Conservation (phyloP, 2,113 vertebrate species). For the Sprattus sprattus region DNA sequence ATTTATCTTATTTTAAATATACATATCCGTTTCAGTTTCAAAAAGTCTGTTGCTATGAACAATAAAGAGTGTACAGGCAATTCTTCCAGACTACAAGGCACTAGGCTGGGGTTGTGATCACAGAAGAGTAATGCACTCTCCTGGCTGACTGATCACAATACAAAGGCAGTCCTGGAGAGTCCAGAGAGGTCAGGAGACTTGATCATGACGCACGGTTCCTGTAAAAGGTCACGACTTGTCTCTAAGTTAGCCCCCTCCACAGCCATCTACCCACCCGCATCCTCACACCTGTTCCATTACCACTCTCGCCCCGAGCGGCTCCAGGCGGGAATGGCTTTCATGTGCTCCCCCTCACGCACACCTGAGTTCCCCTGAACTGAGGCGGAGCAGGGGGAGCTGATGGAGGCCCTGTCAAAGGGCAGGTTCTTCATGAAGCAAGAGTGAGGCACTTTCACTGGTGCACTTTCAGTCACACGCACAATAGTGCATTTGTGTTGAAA, state of each 20-base stretch:
- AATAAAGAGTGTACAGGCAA: not conserved
- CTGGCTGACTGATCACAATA: not conserved
- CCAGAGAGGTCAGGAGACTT: conserved; percentile 25
- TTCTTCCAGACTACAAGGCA: not conserved
- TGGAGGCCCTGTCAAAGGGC: conserved; percentile 11
- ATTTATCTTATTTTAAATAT: too few species aligned
- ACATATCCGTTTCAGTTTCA: too few species aligned
- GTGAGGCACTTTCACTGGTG: not conserved
- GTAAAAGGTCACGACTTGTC: conserved; percentile 42
- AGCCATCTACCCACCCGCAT: conserved; percentile 16
- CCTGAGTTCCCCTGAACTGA: conserved; percentile 32
- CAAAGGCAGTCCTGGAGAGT: conserved; percentile 22
- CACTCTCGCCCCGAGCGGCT: conserved; percentile 18
- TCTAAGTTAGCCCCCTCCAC: conserved; percentile 22
- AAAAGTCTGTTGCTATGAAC: too few species aligned
- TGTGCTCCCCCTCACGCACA: conserved; percentile 25
- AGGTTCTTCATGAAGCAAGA: not conserved
- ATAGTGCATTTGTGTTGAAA: not conserved
- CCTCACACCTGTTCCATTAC: conserved; percentile 45
- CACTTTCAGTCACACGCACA: not conserved
- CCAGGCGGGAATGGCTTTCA: conserved; percentile 41
- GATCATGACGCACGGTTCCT: conserved; percentile 22
- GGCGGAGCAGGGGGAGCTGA: not conserved
- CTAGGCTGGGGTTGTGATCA: not conserved
- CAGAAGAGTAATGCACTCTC: not conserved